phyloP scores from a whole-genome alignment of 1,140 invertebrate genomes.

The Polypedilum pembai region DNA sequence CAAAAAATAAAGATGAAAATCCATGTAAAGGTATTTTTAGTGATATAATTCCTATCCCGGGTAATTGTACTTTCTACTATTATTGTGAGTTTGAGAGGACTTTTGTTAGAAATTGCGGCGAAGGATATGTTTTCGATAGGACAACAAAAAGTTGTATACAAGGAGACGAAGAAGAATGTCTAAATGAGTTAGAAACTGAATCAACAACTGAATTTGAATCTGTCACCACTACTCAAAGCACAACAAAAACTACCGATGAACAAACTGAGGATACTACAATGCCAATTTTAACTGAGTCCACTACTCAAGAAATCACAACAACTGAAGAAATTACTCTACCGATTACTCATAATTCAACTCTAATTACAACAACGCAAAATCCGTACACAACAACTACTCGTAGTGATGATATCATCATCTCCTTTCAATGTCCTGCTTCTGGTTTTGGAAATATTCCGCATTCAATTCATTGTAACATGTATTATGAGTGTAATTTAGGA shows the following conservation, averaged over 20 bases:
- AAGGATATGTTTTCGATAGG: not conserved
- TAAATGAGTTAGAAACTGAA: too few species aligned
- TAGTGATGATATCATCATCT: not conserved
- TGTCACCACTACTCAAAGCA: not conserved
- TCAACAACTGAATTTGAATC: not conserved
- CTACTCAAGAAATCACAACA: not conserved
- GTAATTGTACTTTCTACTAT: not conserved
- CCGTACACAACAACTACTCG: not conserved
- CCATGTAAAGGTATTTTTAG: not conserved
- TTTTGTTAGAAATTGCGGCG: not conserved
- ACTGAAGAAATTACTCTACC: not conserved
- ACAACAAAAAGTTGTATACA: not conserved
- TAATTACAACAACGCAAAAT: too few species aligned
- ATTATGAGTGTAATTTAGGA: not conserved
- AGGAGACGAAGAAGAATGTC: not conserved
- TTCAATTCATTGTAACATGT: not conserved
- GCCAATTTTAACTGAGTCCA: not conserved
- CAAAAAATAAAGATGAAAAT: not conserved
- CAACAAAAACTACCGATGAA: not conserved
- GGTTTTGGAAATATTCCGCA: not conserved
- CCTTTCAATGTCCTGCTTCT: not conserved
- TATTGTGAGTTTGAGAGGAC: not conserved
- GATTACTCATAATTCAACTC: too few species aligned
- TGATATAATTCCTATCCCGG: not conserved
- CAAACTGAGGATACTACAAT: not conserved